These are phyloP conservation scores for Scolopax bukidnonensis DNA, from an alignment of 2,797 vertebrate species.

Conservation along the genomic window DNA sequence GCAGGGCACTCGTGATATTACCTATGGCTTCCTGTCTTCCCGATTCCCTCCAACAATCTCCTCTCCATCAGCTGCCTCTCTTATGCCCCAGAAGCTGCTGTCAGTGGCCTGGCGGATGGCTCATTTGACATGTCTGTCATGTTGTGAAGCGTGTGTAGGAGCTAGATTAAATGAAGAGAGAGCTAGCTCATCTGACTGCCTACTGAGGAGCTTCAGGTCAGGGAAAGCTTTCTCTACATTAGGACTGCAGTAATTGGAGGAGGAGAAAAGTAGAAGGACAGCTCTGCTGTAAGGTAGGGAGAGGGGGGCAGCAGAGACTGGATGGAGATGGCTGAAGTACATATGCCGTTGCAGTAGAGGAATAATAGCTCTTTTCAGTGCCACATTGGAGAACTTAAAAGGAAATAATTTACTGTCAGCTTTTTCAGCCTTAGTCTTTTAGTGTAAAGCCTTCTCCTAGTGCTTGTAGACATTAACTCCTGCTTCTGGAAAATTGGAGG, in stretches of 20 bases:
- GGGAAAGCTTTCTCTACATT: background rate
- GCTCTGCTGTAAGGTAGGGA: background rate
- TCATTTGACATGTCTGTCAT: constrained; percentile 33
- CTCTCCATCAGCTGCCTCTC: constrained; percentile 23
- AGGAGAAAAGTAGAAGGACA: background rate
- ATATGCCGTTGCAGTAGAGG: background rate
- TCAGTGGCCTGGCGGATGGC: background rate
- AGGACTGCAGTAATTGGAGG: constrained; percentile 26
- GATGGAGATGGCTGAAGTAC: background rate
- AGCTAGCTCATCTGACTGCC: constrained; percentile 20
- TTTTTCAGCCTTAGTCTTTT: constrained; percentile 5
- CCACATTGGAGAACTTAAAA: background rate
- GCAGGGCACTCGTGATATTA: background rate
- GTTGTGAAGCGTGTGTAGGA: background rate
- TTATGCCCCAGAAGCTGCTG: constrained; percentile 27
- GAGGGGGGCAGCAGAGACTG: background rate
- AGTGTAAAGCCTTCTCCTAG: background rate
- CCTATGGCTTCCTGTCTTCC: constrained; percentile 21
- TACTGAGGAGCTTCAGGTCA: background rate
- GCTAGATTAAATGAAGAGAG: constrained; percentile 31
- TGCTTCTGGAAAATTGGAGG: background rate
- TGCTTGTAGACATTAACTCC: background rate
- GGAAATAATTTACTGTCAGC: background rate
- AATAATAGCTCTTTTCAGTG: background rate
- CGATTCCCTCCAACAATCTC: constrained; percentile 16